Conservation (phyloP, 2,888 invertebrate species). For the Athalia circularis region DNA sequence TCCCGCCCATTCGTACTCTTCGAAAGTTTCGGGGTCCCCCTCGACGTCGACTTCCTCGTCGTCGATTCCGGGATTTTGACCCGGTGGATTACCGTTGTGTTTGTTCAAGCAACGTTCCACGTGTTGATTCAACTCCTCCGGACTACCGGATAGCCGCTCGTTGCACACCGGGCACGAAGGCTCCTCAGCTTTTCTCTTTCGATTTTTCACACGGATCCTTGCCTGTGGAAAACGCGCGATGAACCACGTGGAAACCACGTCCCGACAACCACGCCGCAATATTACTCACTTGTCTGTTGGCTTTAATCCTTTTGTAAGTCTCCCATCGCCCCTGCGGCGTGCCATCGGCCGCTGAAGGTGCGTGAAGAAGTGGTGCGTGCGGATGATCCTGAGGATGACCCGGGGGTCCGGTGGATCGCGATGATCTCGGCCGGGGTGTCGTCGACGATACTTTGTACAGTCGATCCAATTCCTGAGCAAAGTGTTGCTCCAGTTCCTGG, state of each 20-base stretch:
- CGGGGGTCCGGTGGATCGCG: constrained; percentile 72
- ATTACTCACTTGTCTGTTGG: constrained; percentile 83
- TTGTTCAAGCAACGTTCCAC: constrained; percentile 81
- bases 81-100: constrained; percentile 81
- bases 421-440: constrained; percentile 66
- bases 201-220: constrained; percentile 77
- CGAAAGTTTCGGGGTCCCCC: constrained; percentile 79
- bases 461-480: constrained; percentile 86
- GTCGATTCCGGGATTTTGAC: constrained; percentile 79
- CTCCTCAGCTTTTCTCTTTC: constrained; percentile 81
- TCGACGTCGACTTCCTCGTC: constrained; percentile 90
- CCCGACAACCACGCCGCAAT: background rate
- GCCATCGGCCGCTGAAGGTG: constrained; percentile 73
- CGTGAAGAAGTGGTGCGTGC: constrained; percentile 69
- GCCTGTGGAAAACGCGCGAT: constrained; percentile 62
- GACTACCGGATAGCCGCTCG: constrained; percentile 78
- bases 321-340: constrained; percentile 81
- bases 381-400: constrained; percentile 68
- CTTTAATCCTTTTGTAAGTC: constrained; percentile 84
- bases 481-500: constrained; percentile 89
- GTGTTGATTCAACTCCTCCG: constrained; percentile 84
- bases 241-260: background rate
- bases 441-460: constrained; percentile 77
- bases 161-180: constrained; percentile 90
- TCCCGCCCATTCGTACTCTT: constrained; percentile 96